A percentile compares a stretch with the other conserved stretches of the same genome.
These are phyloP conservation scores for Leptinotarsa rubiginosa DNA, from an alignment of 2,888 invertebrate genomes.

Conservation along the genomic window DNA sequence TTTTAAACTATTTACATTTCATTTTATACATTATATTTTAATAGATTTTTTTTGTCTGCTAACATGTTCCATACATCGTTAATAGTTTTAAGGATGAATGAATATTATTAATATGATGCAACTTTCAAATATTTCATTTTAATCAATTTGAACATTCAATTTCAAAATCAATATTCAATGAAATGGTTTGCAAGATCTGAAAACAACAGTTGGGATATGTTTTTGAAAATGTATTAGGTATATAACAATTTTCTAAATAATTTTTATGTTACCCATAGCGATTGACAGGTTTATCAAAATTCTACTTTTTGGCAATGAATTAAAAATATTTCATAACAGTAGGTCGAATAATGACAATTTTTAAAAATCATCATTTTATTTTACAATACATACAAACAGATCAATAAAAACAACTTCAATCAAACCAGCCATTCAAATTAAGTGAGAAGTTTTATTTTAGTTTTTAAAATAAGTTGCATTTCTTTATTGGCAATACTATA, in stretches of 20 bases:
- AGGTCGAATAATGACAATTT: neutral
- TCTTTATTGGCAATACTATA: conserved; percentile 69
- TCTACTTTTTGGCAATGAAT: neutral
- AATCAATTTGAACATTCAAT: neutral
- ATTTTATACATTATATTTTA: too few species aligned
- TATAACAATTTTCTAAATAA: too few species aligned
- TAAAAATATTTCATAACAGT: too few species aligned
- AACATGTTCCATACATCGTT: too few species aligned
- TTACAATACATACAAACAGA: conserved; percentile 44
- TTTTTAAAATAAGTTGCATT: conserved; percentile 69
- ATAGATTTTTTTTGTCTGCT: too few species aligned
- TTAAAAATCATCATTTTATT: conserved; percentile 40
- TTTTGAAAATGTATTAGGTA: neutral
- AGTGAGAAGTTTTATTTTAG: conserved; percentile 68
- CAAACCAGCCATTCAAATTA: conserved; percentile 30
- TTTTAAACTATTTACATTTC: too few species aligned
- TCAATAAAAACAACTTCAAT: conserved; percentile 36
- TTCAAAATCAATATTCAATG: neutral
- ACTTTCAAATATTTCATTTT: too few species aligned
- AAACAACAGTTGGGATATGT: too few species aligned
- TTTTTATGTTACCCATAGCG: too few species aligned
- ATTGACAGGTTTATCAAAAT: neutral
- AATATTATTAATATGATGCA: too few species aligned
- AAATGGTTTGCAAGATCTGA: neutral
- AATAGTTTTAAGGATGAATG: too few species aligned